Evolutionary conservation across 92 coral and sea anemone genomes (phyloP), one percentile per base, ranked within the genome.

Genomic region (Zoanthus sociatus): DNA sequence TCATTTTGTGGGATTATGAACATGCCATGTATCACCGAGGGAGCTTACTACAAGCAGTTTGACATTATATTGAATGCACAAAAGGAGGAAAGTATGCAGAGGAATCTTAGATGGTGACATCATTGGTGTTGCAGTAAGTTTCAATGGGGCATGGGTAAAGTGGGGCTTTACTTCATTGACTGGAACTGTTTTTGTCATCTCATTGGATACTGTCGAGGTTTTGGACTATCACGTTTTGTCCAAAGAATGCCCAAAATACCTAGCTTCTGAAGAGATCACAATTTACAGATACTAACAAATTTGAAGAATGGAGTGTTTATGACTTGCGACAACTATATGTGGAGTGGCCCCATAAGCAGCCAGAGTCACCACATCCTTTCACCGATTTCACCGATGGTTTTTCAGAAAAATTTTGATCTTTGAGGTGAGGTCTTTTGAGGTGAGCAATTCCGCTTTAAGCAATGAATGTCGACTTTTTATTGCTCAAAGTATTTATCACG

Each of bases 181-280:
- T 67, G 89, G 92, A 67, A 72, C 86, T 64, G 92, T 90, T 69
- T 90, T 90, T 90, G 84, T 61, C 3, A 90, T 90, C 31, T 70
- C 92, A 70, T 50, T 78, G 47, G 92, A 90, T 75, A 90, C 86
- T 70, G 92, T 90, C 37, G 87, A 90, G 66, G 93, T 82, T 6
- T 83, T 90, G 20, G 84, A 90, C 85, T 81, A 87, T 33, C 69
- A 79, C 56, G 93, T 87, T 7, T 6, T 90, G 70, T 86, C 90
- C 2, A 90, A 87, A 87, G 50, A 79, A 79, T 86, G 84, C 56
- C 83, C 71, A 75, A 86, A 76, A 71, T 75, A 73, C 53, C 32
- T 26, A 26, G 26, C 26, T 66, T 5, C 87, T 73, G 46, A 86
- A 86, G n/a, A 42, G 11, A 66, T 76, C 89, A 67, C 84, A 86